These are phyloP conservation scores for Hermaeophaga mercurialis DNA, from an alignment of 2,888 invertebrate species.

Conservation along the genomic window DNA sequence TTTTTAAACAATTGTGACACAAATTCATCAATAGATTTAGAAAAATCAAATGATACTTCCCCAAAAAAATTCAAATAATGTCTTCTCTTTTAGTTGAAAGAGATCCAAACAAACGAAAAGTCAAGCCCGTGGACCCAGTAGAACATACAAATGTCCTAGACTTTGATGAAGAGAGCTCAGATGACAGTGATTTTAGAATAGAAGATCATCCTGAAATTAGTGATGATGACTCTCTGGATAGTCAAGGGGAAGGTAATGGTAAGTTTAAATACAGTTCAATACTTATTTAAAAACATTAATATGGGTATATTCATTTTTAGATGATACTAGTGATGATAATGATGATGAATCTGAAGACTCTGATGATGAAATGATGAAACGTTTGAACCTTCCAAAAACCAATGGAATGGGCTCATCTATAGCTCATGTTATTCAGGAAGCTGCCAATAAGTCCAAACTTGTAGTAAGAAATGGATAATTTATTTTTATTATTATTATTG, in stretches of 20 bases:
- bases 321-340: slow-evolving; percentile 45
- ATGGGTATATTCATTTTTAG: slow-evolving; percentile 31
- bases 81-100: slow-evolving; percentile 67
- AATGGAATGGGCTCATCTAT: slow-evolving; percentile 56
- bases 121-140: slow-evolving; percentile 68
- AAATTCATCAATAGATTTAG: background rate
- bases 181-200: slow-evolving; percentile 93
- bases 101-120: slow-evolving; percentile 79
- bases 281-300: background rate
- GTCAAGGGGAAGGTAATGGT: slow-evolving; percentile 66
- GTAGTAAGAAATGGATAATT: slow-evolving; percentile 21
- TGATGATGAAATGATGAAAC: slow-evolving; percentile 43
- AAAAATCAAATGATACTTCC: background rate
- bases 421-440: slow-evolving; percentile 62
- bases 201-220: slow-evolving; percentile 82
- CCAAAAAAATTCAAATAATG: background rate
- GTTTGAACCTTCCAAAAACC: slow-evolving; percentile 43
- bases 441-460: slow-evolving; percentile 45
- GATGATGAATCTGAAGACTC: slow-evolving; percentile 56
- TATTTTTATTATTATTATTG: background rate
- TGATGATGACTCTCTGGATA: slow-evolving; percentile 70
- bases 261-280: slow-evolving; percentile 10
- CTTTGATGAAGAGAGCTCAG: slow-evolving; percentile 90
- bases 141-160: slow-evolving; percentile 77
- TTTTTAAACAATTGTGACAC: background rate